These are phyloP conservation scores for Glaucopsyche alexis DNA, from an alignment of 2,888 invertebrate species.

Conservation along the genomic window DNA sequence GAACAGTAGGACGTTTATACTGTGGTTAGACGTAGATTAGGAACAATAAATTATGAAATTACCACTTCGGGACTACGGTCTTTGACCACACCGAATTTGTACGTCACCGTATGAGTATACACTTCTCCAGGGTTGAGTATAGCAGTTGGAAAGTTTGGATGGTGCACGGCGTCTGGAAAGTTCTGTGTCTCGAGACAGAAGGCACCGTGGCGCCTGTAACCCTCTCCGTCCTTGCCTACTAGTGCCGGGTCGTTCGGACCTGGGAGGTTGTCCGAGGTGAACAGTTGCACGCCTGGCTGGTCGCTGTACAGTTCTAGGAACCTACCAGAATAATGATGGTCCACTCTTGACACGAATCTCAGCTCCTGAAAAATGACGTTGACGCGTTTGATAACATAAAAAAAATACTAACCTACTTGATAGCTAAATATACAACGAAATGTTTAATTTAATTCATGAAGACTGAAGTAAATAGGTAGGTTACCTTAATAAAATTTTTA, in stretches of 20 bases:
- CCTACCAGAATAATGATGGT: conserved; percentile 85
- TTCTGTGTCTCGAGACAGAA: conserved; percentile 96
- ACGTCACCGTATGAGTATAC: conserved; percentile 85
- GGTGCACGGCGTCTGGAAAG: conserved; percentile 93
- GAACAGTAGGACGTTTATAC: no score
- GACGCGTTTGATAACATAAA: no score
- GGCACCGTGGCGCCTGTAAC: conserved; percentile 87
- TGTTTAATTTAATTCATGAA: no score
- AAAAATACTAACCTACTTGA: no score
- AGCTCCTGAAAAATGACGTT: conserved; percentile 48
- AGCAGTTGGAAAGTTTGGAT: conserved; percentile 86
- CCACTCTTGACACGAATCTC: conserved; percentile 72
- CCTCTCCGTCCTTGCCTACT: conserved; percentile 58
- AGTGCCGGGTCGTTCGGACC: conserved; percentile 62
- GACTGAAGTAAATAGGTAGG: no score
- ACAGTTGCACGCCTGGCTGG: conserved; percentile 95
- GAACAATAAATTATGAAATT: conserved; percentile 1
- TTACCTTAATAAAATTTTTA: no score
- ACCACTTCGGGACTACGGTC: conserved; percentile 42
- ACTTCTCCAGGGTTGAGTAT: conserved; percentile 84
- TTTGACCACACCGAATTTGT: conserved; percentile 81
- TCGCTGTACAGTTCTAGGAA: conserved; percentile 88
- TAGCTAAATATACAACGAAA: no score
- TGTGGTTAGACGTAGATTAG: not conserved
- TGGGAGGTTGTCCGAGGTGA: conserved; percentile 88